These are phyloP conservation scores for Mycteria americana DNA, from an alignment of 2,797 vertebrate genomes.

Conservation along the genomic window DNA sequence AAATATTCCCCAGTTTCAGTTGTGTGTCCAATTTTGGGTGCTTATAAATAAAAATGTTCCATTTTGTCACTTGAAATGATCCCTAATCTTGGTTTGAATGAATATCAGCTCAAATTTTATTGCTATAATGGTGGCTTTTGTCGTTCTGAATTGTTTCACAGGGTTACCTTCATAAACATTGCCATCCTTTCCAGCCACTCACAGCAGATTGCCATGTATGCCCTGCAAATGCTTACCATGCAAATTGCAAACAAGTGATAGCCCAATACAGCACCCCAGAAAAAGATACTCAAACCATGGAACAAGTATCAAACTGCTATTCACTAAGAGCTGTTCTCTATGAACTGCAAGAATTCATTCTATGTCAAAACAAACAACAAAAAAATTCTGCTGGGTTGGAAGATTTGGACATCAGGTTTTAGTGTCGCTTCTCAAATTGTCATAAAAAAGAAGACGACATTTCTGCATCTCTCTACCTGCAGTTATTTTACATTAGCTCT, in stretches of 20 bases:
- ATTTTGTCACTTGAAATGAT: neutral
- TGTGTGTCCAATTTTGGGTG: neutral
- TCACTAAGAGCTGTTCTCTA: neutral
- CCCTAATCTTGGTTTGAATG: neutral
- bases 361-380: neutral
- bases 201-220: neutral
- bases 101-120: neutral
- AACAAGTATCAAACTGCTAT: neutral
- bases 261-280: neutral
- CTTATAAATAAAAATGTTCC: neutral
- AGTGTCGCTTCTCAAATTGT: neutral
- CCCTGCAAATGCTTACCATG: neutral
- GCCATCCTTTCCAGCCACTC: neutral
- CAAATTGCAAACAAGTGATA: neutral
- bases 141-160: neutral
- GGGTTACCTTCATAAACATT: neutral
- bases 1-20: neutral
- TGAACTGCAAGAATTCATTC: neutral
- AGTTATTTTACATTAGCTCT: neutral
- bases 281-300: neutral
- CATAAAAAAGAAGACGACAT: neutral
- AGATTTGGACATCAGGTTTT: neutral
- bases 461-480: neutral
- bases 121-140: neutral
- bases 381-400: neutral